phyloP scores from a whole-genome alignment of 2,797 vertebrate genomes.

The Sparidentex hasta region DNA sequence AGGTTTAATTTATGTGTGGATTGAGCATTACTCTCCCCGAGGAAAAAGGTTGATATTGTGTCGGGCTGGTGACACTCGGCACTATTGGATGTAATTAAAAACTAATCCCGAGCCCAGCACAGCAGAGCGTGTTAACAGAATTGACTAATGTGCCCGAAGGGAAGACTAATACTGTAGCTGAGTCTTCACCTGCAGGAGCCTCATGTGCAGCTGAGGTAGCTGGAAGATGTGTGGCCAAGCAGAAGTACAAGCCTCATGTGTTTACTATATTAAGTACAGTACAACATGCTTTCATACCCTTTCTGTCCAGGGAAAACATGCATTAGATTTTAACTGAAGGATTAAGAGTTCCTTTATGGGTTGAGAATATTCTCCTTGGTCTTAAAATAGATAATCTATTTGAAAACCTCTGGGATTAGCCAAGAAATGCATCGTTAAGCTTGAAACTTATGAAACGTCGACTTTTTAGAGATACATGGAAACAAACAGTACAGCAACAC shows the following conservation, averaged over 20 bases:
- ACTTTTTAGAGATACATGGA: not conserved
- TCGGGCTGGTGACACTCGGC: conserved; percentile 35
- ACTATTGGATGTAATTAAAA: conserved; percentile 72
- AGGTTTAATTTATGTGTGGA: conserved; percentile 44
- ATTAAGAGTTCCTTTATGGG: not conserved
- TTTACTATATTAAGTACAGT: not conserved
- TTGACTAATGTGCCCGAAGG: conserved; percentile 58
- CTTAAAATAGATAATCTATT: not conserved
- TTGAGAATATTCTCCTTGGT: not conserved
- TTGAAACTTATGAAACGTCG: not conserved
- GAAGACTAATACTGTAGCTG: conserved; percentile 28
- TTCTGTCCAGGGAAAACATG: no score
- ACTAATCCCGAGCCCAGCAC: conserved; percentile 51
- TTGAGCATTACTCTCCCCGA: conserved; percentile 22
- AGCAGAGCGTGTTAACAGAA: conserved; percentile 59
- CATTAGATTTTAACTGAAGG: not conserved
- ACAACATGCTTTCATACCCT: no score
- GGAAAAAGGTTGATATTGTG: conserved; percentile 33
- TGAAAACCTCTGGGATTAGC: no score
- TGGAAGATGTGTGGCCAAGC: not conserved
- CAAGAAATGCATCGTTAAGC: no score
- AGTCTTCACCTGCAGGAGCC: conserved; percentile 32
- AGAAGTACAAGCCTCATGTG: not conserved
- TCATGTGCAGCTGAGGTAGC: not conserved
- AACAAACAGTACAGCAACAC: not conserved